A percentile compares a stretch with the other conserved stretches of the same genome.
These are phyloP conservation scores for Aphyosemion australe DNA, from an alignment of 2,113 vertebrate species.

Conservation along the genomic window DNA sequence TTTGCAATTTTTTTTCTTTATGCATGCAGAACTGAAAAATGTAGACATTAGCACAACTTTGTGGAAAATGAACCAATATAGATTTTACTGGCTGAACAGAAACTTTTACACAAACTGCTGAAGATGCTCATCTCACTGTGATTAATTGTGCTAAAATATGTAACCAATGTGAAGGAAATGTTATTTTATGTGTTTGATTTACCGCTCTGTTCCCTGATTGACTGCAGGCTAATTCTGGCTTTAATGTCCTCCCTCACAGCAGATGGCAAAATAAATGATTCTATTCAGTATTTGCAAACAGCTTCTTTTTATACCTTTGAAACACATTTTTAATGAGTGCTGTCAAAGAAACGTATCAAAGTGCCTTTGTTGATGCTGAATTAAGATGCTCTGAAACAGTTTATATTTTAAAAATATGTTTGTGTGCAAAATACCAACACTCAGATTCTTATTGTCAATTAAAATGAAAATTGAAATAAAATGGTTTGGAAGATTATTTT, in stretches of 20 bases:
- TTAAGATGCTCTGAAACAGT: neutral
- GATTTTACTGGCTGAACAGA: no score
- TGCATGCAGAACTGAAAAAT: no score
- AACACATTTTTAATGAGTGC: neutral
- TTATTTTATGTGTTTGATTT: neutral
- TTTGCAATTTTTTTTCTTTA: neutral
- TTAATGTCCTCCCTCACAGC: neutral
- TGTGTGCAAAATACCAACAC: neutral
- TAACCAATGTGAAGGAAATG: no score
- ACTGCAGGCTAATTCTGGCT: no score
- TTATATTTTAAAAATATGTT: conserved; percentile 1
- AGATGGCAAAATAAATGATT: neutral
- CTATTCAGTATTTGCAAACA: neutral
- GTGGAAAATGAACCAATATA: no score
- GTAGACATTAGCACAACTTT: no score
- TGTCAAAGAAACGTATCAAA: conserved; percentile 1
- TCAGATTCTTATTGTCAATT: conserved; percentile 4
- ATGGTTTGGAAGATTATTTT: no score
- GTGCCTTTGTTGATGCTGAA: conserved; percentile 7
- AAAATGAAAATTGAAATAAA: conserved; percentile 15
- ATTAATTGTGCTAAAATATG: no score
- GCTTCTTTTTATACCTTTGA: neutral
- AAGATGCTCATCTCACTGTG: no score
- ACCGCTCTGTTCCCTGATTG: neutral
- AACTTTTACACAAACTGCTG: no score